Percentiles rank a stretch among this genome's conserved stretches.
Conservation (phyloP, 2,888 invertebrate species). For the Drosophila histrio region DNA sequence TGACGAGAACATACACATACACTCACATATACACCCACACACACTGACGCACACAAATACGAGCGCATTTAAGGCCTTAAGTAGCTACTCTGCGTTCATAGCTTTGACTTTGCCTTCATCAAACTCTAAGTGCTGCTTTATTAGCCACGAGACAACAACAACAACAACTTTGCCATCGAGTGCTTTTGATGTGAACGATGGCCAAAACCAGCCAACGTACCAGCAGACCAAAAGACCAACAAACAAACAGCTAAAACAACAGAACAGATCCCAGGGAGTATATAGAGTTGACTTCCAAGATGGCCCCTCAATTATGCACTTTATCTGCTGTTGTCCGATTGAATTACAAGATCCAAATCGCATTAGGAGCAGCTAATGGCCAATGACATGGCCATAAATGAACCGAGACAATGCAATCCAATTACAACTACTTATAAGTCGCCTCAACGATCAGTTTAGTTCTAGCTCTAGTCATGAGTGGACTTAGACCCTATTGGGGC, state of each 20-base stretch:
- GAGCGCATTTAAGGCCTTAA: slow-evolving; percentile 40
- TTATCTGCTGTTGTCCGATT: slow-evolving; percentile 40
- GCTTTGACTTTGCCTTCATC: slow-evolving; percentile 41
- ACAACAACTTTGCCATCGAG: slow-evolving; percentile 18
- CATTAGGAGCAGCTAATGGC: slow-evolving; percentile 43
- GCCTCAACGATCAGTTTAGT: slow-evolving; percentile 32
- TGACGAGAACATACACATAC: slow-evolving; percentile 25
- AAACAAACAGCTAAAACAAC: slow-evolving; percentile 20
- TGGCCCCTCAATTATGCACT: slow-evolving; percentile 60
- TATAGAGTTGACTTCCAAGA: slow-evolving; percentile 7
- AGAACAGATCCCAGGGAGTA: background rate
- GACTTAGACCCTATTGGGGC: background rate
- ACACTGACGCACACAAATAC: slow-evolving; percentile 11
- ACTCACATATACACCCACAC: slow-evolving; percentile 8
- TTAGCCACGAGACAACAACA: slow-evolving; percentile 55
- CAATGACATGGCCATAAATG: slow-evolving; percentile 34
- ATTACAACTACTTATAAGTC: slow-evolving; percentile 2
- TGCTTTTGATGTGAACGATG: slow-evolving; percentile 37
- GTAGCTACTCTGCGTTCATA: slow-evolving; percentile 43
- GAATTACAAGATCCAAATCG: slow-evolving; percentile 49
- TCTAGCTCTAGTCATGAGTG: slow-evolving; percentile 20
- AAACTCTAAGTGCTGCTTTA: slow-evolving; percentile 72
- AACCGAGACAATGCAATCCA: slow-evolving; percentile 22
- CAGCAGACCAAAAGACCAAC: slow-evolving; percentile 12
- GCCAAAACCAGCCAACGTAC: slow-evolving; percentile 42